These are phyloP conservation scores for Labeo rohita DNA, from an alignment of 2,113 vertebrate species.

Conservation along the genomic window DNA sequence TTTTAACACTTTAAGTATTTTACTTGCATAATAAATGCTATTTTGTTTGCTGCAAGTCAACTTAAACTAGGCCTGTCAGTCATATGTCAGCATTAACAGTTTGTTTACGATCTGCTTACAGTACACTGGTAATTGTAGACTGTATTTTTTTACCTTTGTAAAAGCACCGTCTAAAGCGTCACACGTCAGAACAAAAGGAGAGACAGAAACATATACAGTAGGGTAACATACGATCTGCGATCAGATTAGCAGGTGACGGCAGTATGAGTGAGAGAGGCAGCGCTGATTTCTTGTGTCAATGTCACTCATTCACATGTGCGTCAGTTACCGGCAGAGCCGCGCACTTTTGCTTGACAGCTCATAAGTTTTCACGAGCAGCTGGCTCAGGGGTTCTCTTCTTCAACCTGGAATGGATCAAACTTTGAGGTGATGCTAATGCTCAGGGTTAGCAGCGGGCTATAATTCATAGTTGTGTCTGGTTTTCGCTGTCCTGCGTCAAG, in stretches of 20 bases:
- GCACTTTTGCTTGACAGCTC: constrained; percentile 70
- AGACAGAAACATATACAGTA: not conserved
- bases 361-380: constrained; percentile 67
- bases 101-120: not conserved
- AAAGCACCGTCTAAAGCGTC: not conserved
- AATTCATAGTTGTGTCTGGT: not conserved
- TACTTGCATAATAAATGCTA: too few species aligned
- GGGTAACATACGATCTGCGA: not conserved
- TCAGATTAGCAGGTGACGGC: constrained; percentile 14
- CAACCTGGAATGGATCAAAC: constrained; percentile 59
- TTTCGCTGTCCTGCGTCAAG: not conserved
- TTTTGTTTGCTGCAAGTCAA: not conserved
- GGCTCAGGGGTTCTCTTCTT: constrained; percentile 63
- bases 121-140: not conserved
- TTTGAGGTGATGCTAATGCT: constrained; percentile 74
- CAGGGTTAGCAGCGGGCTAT: constrained; percentile 67
- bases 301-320: constrained; percentile 58
- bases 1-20: too few species aligned
- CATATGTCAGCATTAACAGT: not conserved
- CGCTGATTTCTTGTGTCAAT: constrained; percentile 60
- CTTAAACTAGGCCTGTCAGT: not conserved
- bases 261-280: not conserved
- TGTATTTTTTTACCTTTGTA: not conserved
- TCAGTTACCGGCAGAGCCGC: constrained; percentile 73
- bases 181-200: not conserved